phyloP scores from a whole-genome alignment of 2,113 vertebrate genomes.

The Mystacornis crossleyi region DNA sequence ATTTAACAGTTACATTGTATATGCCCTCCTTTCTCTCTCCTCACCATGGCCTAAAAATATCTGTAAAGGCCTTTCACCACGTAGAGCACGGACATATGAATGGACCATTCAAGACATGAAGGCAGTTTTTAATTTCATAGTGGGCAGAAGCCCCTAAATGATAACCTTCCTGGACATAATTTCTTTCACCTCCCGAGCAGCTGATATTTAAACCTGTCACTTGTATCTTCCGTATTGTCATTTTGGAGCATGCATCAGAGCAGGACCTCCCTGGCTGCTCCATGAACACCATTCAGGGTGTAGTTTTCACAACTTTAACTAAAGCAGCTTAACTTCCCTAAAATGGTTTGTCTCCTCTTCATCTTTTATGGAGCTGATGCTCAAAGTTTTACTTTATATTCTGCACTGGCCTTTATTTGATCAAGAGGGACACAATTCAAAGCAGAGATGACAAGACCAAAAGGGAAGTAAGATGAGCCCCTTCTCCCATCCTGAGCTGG shows the following conservation, averaged over 20 bases:
- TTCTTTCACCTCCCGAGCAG: neutral
- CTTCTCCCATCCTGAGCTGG: neutral
- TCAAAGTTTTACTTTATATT: neutral
- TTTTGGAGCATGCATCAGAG: neutral
- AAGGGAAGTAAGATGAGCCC: neutral
- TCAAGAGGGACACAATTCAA: neutral
- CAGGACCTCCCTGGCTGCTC: neutral
- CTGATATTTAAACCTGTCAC: neutral
- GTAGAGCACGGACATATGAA: neutral
- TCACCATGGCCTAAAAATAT: neutral
- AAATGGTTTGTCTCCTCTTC: neutral
- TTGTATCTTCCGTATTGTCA: fast-evolving
- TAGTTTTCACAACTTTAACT: neutral
- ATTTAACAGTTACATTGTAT: neutral
- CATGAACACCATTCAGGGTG: neutral
- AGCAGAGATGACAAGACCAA: neutral
- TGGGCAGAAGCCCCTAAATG: neutral
- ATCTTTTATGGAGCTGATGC: neutral
- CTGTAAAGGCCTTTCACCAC: neutral
- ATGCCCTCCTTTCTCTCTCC: neutral
- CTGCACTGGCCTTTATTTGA: neutral
- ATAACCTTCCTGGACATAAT: neutral
- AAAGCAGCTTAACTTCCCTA: neutral
- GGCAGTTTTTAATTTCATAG: neutral
- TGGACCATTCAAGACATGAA: neutral